These are phyloP conservation scores for Sesia bembeciformis DNA, from an alignment of 2,888 invertebrate genomes.

Conservation along the genomic window DNA sequence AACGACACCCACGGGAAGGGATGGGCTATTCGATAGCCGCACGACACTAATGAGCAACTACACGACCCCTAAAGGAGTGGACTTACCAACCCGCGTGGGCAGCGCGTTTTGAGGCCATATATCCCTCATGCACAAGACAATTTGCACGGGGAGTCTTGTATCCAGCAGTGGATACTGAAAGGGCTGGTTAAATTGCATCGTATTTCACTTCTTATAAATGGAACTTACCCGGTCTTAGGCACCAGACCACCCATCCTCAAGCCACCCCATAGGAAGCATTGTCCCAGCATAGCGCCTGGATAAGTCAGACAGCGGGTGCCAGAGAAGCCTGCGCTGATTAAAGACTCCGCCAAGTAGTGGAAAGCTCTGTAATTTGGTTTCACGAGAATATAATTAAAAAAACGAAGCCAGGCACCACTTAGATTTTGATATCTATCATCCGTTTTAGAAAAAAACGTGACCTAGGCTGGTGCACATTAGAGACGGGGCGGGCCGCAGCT, in stretches of 20 bases:
- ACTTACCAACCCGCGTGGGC: no score
- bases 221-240: conserved; percentile 31
- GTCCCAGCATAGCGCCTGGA: conserved; percentile 15
- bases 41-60: no score
- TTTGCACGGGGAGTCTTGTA: neutral
- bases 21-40: no score
- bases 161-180: neutral
- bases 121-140: neutral
- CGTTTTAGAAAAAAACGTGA: no score
- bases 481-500: no score
- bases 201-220: neutral
- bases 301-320: conserved; percentile 18
- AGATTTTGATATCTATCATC: no score
- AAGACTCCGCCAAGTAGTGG: conserved; percentile 27
- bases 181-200: no score
- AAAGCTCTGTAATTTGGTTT: conserved; percentile 19
- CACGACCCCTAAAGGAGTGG: no score
- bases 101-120: neutral
- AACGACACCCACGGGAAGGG: no score
- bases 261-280: conserved; percentile 15
- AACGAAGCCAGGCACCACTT: no score
- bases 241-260: conserved; percentile 27
- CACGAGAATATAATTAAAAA: no score
- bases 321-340: conserved; percentile 25
- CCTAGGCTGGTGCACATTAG: no score